Evolutionary conservation across 2,113 vertebrate species (phyloP).

Genomic region (Lucifuga dentata): DNA sequence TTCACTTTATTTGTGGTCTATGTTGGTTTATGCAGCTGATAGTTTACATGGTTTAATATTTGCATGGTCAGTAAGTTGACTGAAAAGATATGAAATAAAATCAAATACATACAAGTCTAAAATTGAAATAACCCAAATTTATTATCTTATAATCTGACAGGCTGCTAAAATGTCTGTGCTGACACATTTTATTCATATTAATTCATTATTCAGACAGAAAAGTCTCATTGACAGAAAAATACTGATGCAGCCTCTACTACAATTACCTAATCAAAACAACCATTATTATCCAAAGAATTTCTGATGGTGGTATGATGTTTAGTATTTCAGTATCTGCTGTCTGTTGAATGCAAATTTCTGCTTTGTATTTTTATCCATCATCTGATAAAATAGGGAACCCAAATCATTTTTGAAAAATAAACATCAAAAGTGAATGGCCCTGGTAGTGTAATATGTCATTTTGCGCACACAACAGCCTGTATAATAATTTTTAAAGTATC

Average conservation of each 20-base stretch:
- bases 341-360: background rate
- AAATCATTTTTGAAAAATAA: too few species aligned
- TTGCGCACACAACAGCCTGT: conserved; percentile 3
- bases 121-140: conserved; percentile 77
- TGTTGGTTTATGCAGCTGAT: too few species aligned
- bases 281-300: too few species aligned
- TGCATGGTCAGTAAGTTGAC: too few species aligned
- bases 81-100: too few species aligned
- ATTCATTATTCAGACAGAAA: conserved; percentile 25
- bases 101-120: too few species aligned
- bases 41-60: too few species aligned
- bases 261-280: conserved; percentile 13
- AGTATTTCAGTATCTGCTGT: background rate
- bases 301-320: too few species aligned
- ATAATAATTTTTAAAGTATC: background rate
- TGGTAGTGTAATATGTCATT: background rate
- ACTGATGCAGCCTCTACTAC: conserved; percentile 7
- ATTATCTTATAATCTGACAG: conserved; percentile 78
- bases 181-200: conserved; percentile 19
- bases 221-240: conserved; percentile 31
- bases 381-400: background rate
- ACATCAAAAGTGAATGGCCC: background rate
- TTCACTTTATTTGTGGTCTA: too few species aligned
- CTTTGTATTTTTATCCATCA: background rate
- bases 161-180: conserved; percentile 36